Evolutionary conservation across 2,113 vertebrate genomes (phyloP), one percentile per base, ranked within the genome.

Genomic region (Sclerurus mexicanus): DNA sequence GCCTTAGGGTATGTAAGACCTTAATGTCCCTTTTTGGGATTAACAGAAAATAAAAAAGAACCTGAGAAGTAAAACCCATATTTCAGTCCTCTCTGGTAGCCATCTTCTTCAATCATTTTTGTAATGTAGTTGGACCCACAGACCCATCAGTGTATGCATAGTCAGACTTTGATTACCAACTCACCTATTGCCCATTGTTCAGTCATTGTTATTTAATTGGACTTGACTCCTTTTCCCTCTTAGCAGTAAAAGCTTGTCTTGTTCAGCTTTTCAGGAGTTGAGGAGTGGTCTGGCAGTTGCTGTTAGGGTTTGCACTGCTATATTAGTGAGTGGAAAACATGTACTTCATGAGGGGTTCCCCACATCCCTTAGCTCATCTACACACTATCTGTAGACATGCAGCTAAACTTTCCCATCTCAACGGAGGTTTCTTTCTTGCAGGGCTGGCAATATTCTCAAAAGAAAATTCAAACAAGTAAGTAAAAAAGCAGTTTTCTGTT

Each of bases 371-470:
- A 25, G 3, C 18, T 53, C 7, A 56, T 67, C 49, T 77, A n/a
- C 47, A 37, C 4, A 2, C 30, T 40, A 6, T 52, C 12, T 59
- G 31, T 67, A 67, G 46, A 8, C 14, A 15, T 31, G 28, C 25
- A 67, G 28, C 14, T 79, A 49, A 71, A 71, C 0, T 1, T 9
- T 52, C 42, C 30, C 14, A 23, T 55, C 77, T 93, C 79, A 94
- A 9, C 2, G 3, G 10, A 33, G 18, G 10, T 35, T 85, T 87
- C 1, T 33, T 58, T 93, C 42, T 94, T 94, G 69, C 62, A 98
- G 98, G 98, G 4, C 67, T 98, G 91, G 98, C 98, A 22, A 82
- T 98, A 95, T 98, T 98, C 77, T 97, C 93, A 78, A 96, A 94
- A 40, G 97, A 97, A 71, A 96, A 96, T 44, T 64, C 96, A 35